A percentile compares a stretch with the other conserved stretches of the same genome.
phyloP scores from a whole-genome alignment of 2,888 invertebrate genomes.

The Yponomeuta evonymella region DNA sequence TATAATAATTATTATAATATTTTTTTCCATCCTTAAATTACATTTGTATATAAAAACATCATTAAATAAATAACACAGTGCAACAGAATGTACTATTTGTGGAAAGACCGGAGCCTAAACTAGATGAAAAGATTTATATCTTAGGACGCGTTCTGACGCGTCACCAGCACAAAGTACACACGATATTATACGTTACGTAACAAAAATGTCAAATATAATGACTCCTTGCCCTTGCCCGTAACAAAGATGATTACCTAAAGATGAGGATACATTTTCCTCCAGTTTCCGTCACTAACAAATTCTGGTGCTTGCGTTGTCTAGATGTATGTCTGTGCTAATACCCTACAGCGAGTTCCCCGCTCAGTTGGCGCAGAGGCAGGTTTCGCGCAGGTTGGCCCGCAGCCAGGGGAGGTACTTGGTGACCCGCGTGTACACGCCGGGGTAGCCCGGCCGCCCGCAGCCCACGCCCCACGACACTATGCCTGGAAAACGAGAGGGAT shows the following conservation, averaged over 20 bases:
- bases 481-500: slow-evolving; percentile 62
- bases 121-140: neutral
- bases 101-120: no score
- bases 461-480: slow-evolving; percentile 93
- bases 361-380: slow-evolving; percentile 80
- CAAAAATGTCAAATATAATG: no score
- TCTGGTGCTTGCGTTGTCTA: neutral
- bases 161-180: no score
- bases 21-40: neutral
- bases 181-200: no score
- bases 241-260: neutral
- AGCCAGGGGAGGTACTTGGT: slow-evolving; percentile 85
- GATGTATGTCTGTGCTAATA: neutral
- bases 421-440: slow-evolving; percentile 85
- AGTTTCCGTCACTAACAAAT: neutral
- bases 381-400: slow-evolving; percentile 82
- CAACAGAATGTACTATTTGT: no score
- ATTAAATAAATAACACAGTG: neutral
- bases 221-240: neutral
- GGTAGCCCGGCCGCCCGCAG: slow-evolving; percentile 83
- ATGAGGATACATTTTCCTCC: neutral
- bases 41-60: neutral
- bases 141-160: no score
- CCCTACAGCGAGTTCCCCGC: slow-evolving; percentile 8
- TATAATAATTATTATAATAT: neutral